Evolutionary conservation across 2,113 vertebrate species (phyloP), one percentile per base, ranked within the genome.

Genomic region (Cyanistes caeruleus): DNA sequence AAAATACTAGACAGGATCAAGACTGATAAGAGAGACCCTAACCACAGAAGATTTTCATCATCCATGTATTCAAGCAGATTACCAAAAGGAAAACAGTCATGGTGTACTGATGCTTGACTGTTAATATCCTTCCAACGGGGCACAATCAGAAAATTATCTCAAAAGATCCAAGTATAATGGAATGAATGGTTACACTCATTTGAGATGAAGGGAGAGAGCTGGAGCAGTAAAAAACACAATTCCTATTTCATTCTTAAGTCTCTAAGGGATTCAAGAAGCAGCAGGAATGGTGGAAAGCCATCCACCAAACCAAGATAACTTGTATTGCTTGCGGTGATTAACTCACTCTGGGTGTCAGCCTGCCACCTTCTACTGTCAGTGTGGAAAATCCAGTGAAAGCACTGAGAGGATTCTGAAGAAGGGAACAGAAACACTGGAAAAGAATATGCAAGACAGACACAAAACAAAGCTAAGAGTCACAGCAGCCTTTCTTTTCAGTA

Each of bases 131-230:
- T 89, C 82, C 86, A 94, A 58, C 43, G 65, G 37, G 59, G 35
- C 67, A 86, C 70, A 77, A 90, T 60, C 78, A 65, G 80, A 92
- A 95, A 93, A 92, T 83, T 77, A 84, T 93, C 82, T 88, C 60
- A 43, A 52, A 84, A 93, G 41, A 84, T 81, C 24, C 41, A 79
- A 72, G 52, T 72, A 84, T 41, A 91, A 85, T 12, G 37, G 64
- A 88, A 95, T 31, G 37, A 94, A 83, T 68, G 16, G 82, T 77
- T 90, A 77, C 39, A 80, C 13, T 11, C 33, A 46, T 84, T 83
- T 83, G 68, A 90, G 68, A 92, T 37, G 60, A 90, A 89, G 78
- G 10, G 15, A 84, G 76, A 76, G 63, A 91, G 35, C 75, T 76
- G 49, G 79, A 81, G 28, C 73, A 87, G 68, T 35, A 88, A 94